Percentiles rank a stretch among this genome's conserved stretches.
phyloP scores from a whole-genome alignment of 2,113 vertebrate genomes.

The Clarias macrocephalus region DNA sequence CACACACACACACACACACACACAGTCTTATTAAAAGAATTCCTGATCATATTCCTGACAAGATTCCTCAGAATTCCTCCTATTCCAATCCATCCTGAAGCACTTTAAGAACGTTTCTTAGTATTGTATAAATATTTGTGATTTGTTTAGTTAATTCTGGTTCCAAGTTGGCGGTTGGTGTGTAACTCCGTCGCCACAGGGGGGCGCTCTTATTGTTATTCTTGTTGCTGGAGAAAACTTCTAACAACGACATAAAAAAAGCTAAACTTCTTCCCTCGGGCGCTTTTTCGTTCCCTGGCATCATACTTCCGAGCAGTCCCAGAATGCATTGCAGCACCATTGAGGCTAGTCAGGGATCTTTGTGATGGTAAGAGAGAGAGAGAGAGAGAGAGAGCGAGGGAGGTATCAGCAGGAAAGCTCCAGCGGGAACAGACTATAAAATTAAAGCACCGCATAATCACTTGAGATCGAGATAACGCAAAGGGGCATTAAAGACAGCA shows the following conservation, averaged over 20 bases:
- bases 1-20: neutral
- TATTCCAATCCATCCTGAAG: neutral
- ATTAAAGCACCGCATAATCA: neutral
- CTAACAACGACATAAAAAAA: no score
- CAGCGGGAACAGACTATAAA: neutral
- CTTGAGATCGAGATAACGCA: neutral
- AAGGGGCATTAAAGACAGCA: neutral
- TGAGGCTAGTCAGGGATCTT: neutral
- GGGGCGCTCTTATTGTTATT: no score
- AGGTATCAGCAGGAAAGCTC: no score
- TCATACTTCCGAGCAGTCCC: neutral
- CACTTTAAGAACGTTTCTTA: no score
- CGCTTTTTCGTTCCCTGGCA: neutral
- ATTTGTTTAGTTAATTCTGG: neutral
- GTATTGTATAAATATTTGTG: no score
- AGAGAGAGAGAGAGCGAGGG: no score
- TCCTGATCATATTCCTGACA: neutral
- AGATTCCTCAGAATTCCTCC: neutral
- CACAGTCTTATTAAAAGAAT: neutral
- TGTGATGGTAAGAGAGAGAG: neutral
- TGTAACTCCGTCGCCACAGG: no score
- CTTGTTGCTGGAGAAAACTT: no score
- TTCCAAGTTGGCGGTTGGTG: neutral
- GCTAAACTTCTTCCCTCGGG: no score
- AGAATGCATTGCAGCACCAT: neutral